phyloP scores from a whole-genome alignment of 2,888 invertebrate genomes.

The Arenicola marina region DNA sequence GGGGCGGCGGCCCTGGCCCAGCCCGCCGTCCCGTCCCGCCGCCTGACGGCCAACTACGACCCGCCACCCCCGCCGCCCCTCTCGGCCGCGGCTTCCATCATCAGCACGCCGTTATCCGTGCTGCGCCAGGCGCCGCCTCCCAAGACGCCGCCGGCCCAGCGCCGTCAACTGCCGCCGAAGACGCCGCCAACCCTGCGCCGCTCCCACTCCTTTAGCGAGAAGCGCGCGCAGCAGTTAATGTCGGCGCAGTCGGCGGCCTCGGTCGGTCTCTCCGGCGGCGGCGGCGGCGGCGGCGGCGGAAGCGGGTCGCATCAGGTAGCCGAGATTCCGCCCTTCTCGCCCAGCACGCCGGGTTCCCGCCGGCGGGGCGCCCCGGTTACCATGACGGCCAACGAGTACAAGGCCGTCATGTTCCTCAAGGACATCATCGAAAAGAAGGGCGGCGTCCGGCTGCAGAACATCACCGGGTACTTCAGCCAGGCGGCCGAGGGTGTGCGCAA shows the following conservation, averaged over 20 bases:
- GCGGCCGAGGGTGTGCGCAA: slow-evolving; percentile 56
- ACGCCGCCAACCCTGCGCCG: slow-evolving; percentile 31
- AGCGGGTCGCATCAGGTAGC: too few species aligned
- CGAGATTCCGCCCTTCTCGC: neutral
- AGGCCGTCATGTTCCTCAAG: slow-evolving; percentile 60
- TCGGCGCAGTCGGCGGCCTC: neutral
- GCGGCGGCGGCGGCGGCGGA: too few species aligned
- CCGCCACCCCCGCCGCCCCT: too few species aligned
- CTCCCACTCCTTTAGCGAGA: slow-evolving; percentile 27
- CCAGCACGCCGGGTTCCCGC: slow-evolving; percentile 14
- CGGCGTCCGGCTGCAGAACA: slow-evolving; percentile 49
- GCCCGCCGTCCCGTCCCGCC: slow-evolving; percentile 8
- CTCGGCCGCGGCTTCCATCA: neutral
- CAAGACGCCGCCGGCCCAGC: slow-evolving; percentile 16
- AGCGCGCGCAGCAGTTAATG: slow-evolving; percentile 16
- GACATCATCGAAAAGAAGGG: slow-evolving; percentile 58
- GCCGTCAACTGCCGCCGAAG: slow-evolving; percentile 21
- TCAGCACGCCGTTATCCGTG: neutral
- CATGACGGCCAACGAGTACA: slow-evolving; percentile 62
- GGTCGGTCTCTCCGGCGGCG: neutral
- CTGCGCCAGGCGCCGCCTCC: slow-evolving; percentile 5
- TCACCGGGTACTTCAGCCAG: slow-evolving; percentile 54
- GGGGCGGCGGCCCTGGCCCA: slow-evolving; percentile 32
- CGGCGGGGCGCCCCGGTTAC: slow-evolving; percentile 45
- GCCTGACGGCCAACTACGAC: neutral